Evolutionary conservation across 2,797 vertebrate species (phyloP).

Genomic region (Heliangelus exortis): DNA sequence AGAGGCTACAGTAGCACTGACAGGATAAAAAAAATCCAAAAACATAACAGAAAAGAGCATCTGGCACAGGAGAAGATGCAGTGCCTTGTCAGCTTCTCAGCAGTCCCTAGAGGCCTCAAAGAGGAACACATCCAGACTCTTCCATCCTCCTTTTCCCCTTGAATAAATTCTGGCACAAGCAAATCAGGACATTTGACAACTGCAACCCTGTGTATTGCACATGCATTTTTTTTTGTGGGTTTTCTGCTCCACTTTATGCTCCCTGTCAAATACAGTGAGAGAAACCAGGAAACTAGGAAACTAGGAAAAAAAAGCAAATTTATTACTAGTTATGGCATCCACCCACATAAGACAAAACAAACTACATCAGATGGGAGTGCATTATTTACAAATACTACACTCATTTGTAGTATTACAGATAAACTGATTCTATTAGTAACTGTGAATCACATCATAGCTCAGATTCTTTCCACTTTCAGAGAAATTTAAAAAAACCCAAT

Average conservation of each 20-base stretch:
- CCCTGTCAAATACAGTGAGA: neutral
- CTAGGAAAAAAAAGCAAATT: neutral
- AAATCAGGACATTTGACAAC: conserved; percentile 14
- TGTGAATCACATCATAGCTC: neutral
- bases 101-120: neutral
- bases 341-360: neutral
- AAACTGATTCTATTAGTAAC: neutral
- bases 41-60: neutral
- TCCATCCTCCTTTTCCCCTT: neutral
- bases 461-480: neutral
- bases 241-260: neutral
- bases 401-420: neutral
- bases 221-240: fast-evolving
- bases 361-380: neutral
- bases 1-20: neutral
- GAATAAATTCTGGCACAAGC: neutral
- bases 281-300: neutral
- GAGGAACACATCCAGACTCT: neutral
- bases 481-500: neutral
- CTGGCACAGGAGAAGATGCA: neutral
- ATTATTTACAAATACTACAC: neutral
- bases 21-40: neutral
- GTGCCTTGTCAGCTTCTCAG: neutral
- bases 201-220: neutral
- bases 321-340: neutral